Evolutionary conservation across 2,797 vertebrate species (phyloP), one percentile per base, ranked within the genome.

Genomic region (Enteromius paludinosus): DNA sequence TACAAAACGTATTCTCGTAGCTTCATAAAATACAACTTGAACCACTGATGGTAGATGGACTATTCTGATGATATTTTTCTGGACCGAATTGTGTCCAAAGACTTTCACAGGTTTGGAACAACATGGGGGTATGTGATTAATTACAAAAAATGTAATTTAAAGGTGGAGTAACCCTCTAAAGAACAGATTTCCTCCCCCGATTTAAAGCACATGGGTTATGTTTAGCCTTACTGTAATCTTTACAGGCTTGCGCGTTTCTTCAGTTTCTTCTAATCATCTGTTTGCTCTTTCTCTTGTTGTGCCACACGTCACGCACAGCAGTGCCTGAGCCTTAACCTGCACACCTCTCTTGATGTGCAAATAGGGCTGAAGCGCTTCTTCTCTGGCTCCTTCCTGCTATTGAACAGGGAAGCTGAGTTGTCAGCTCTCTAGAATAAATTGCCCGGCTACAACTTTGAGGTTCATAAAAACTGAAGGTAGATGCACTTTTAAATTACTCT

Each of bases 311-410:
- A 76, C 7, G 12, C 85, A 56, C 47, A 76, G 64, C 18, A 23
- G 25, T 43, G 70, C 41, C n/a, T 41, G 68, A 82, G 74, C 66
- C 15, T 76, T 45, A 71, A 61, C 85, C 78, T 70, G 74, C 56
- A 88, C 86, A 91, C 87, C 81, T 77, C 91, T 91, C 92, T 94
- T 94, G 93, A 94, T 93, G 93, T 94, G 93, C 91, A 94, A 95
- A 95, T 94, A 88, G 87, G 81, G 85, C 87, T 75, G 85, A 83
- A 86, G 68, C 86, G 89, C 88, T 84, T 82, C 81, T 86, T 78
- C 49, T 84, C 84, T 75, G 47, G 54, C 79, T 78, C 17, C 71
- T 74, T 84, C 77, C 59, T 43, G 35, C 71, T 70, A 61, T 78
- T 74, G 71, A 54, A 64, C 43, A 30, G 38, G 12, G 52, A 80